These are phyloP conservation scores for Podocnemis expansa DNA, from an alignment of 2,113 vertebrate genomes.

Conservation along the genomic window DNA sequence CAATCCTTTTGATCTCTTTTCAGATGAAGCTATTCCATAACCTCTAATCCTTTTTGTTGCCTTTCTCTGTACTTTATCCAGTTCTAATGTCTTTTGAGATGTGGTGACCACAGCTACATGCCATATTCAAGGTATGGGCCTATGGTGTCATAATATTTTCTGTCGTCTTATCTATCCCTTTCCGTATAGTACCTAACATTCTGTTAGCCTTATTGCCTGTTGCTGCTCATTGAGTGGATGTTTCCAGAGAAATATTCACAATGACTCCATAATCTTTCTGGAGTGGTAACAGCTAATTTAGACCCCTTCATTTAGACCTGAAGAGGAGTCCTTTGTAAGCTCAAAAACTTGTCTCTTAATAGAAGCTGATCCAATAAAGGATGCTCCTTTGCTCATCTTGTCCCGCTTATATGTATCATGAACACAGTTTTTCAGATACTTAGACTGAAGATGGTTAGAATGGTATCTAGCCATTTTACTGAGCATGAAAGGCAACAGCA, in stretches of 20 bases:
- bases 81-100: background rate
- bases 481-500: background rate
- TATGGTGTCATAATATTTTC: background rate
- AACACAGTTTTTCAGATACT: background rate
- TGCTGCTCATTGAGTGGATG: background rate
- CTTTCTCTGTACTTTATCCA: background rate
- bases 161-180: background rate
- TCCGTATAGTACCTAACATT: background rate
- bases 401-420: background rate
- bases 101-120: background rate
- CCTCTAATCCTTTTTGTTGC: background rate
- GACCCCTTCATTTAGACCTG: background rate
- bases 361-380: background rate
- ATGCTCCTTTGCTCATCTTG: background rate
- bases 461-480: background rate
- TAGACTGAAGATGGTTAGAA: background rate
- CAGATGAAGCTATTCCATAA: background rate
- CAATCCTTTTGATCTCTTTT: background rate
- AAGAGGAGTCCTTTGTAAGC: background rate
- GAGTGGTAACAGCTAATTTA: background rate
- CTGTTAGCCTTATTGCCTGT: background rate
- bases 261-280: background rate
- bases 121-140: background rate
- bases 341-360: background rate
- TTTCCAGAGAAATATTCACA: background rate